Evolutionary conservation across 2,797 vertebrate genomes (phyloP), one percentile per base, ranked within the genome.

Genomic region (Tadarida brasiliensis): DNA sequence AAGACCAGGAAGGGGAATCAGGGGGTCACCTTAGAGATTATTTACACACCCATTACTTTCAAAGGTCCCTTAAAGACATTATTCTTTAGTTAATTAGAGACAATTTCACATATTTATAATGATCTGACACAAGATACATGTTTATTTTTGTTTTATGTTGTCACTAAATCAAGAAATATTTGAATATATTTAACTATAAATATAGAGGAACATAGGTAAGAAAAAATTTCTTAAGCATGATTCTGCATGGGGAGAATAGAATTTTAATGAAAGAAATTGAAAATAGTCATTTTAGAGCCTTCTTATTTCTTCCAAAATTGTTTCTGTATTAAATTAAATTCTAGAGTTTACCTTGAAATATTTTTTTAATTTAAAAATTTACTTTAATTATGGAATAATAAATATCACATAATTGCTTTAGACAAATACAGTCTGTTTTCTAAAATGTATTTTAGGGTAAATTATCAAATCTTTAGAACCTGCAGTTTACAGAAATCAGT

Each of bases 121-220:
- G 3, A 7, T 22, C 30, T 87, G 2, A 19, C 54, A 20, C n/a
- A 83, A 76, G 35, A 74, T 17, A 14, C 5, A 19, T 82, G 51
- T 44, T 68, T 93, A 47, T 65, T 94, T 90, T 94, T 86, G 44
- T 65, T 92, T 68, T 54, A 47, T 92, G 57, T 80, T 94, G 30
- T 90, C 57, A 73, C 63, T 35, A 57, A 47, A 59, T 63, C 24
- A 56, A 92, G 11, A 71, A 67, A 59, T 78, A 65, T 71, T 83
- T 85, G 63, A 57, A 67, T 54, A 78, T 70, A 74, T 49, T 70
- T 91, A 67, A 71, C 19, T 74, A 9, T 24, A 44, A 63, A 24
- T 63, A 2, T 77, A 59, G 57, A 67, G 24, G 67, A 30, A 24
- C 11, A 17, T 35, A 95, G 39, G 11, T 88, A 85, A 88, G 28